phyloP scores from a whole-genome alignment of 2,888 invertebrate genomes.

The Rhaphigaster nebulosa region DNA sequence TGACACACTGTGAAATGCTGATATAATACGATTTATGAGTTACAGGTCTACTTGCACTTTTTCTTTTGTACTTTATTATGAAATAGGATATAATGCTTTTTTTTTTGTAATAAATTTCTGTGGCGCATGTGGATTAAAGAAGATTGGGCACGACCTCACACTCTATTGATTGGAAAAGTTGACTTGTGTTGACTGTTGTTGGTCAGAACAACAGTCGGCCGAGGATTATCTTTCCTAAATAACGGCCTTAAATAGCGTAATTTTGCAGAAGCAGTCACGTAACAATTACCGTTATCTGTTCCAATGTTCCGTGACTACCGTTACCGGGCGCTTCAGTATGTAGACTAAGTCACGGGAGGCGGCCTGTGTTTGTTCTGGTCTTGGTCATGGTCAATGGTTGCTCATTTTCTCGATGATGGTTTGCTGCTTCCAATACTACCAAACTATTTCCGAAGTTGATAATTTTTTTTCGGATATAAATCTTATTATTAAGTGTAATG shows the following conservation, averaged over 20 bases:
- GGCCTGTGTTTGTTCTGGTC: not conserved
- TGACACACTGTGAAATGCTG: too few relatives aligned
- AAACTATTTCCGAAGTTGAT: not conserved
- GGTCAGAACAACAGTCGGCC: too few relatives aligned
- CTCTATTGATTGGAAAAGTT: not conserved
- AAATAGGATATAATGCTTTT: too few relatives aligned
- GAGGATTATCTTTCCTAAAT: not conserved
- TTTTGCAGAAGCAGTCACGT: not conserved
- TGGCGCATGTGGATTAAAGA: too few relatives aligned
- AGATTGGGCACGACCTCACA: too few relatives aligned
- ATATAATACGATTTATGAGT: too few relatives aligned
- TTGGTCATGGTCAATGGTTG: slow-evolving; percentile 1
- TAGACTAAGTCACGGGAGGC: not conserved
- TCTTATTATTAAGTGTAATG: too few relatives aligned
- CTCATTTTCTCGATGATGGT: not conserved
- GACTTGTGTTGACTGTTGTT: not conserved
- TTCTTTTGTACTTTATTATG: too few relatives aligned
- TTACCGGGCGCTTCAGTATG: not conserved
- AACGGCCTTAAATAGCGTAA: not conserved
- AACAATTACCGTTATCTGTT: slow-evolving; percentile 13
- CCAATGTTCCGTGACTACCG: slow-evolving; percentile 27
- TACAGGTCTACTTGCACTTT: too few relatives aligned
- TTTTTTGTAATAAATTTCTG: too few relatives aligned
- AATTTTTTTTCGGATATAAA: too few relatives aligned
- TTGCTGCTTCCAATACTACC: not conserved